A percentile compares a stretch with the other conserved stretches of the same genome.
Evolutionary conservation across 2,113 vertebrate genomes (phyloP).

Genomic region (Poecile atricapillus): DNA sequence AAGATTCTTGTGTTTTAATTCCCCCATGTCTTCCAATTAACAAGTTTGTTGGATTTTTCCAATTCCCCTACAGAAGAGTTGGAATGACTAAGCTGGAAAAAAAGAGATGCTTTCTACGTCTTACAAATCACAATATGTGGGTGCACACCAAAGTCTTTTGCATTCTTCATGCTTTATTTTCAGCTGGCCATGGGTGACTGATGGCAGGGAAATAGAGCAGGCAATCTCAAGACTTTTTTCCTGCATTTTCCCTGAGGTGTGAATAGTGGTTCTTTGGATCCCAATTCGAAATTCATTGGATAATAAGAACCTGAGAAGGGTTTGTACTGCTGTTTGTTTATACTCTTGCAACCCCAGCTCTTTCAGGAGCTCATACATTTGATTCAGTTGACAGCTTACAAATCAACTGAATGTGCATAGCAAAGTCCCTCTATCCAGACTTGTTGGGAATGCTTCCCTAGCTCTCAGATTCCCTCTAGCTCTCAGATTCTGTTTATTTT

Average conservation of each 20-base stretch:
- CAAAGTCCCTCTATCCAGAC: not conserved
- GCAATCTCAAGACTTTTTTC: not conserved
- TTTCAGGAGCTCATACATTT: not conserved
- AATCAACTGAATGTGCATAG: not conserved
- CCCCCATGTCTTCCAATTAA: not conserved
- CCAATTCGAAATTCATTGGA: not conserved
- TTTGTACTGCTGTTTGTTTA: not conserved
- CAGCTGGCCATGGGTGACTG: not conserved
- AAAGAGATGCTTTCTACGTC: not conserved
- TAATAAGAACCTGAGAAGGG: rapidly evolving
- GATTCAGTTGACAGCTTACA: not conserved
- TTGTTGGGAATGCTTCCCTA: not conserved
- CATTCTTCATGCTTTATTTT: not conserved
- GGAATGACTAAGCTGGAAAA: not conserved
- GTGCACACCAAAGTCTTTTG: not conserved
- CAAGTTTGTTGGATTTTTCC: not conserved
- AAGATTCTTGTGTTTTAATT: not conserved
- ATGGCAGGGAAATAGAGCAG: not conserved
- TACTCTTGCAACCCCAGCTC: not conserved
- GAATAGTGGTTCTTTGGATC: not conserved
- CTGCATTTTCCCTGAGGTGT: not conserved
- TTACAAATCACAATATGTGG: not conserved
- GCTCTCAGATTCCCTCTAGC: not conserved
- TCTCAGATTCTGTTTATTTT: not conserved
- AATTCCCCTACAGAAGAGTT: not conserved